phyloP scores from a whole-genome alignment of 2,113 vertebrate genomes.

The Osmerus eperlanus region DNA sequence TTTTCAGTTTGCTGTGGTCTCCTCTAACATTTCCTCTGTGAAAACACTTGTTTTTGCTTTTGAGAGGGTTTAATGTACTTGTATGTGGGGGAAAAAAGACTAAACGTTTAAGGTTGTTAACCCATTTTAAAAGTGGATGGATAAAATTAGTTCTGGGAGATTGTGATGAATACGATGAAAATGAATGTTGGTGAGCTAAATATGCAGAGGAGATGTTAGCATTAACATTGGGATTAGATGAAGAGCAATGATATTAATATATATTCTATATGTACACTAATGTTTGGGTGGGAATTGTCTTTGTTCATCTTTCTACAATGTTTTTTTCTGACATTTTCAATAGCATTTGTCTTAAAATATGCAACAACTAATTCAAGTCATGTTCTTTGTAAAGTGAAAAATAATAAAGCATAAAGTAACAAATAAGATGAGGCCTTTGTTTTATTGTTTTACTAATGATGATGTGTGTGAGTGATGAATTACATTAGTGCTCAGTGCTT shows the following conservation, averaged over 20 bases:
- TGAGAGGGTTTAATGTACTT: too few species aligned
- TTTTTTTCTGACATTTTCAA: not conserved
- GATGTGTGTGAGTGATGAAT: too few species aligned
- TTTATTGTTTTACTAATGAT: constrained; percentile 4
- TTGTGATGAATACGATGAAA: not conserved
- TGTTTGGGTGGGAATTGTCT: not conserved
- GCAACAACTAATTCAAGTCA: constrained; percentile 33
- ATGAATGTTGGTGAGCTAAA: not conserved
- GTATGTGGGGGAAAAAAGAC: too few species aligned
- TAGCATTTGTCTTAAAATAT: constrained; percentile 27
- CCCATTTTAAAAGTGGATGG: too few species aligned
- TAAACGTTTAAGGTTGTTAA: too few species aligned
- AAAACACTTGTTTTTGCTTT: too few species aligned
- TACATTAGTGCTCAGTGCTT: too few species aligned
- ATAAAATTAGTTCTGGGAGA: not conserved
- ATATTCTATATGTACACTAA: not conserved
- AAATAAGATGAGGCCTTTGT: constrained; percentile 7
- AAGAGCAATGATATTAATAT: not conserved
- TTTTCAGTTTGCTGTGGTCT: too few species aligned
- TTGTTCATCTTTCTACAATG: not conserved
- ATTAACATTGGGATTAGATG: not conserved
- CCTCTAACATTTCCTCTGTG: too few species aligned
- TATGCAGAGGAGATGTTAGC: not conserved
- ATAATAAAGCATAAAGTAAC: constrained; percentile 21
- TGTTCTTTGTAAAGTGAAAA: constrained; percentile 15